These are phyloP conservation scores for Drosophila koepferae DNA, from an alignment of 2,888 invertebrate genomes.

Conservation along the genomic window DNA sequence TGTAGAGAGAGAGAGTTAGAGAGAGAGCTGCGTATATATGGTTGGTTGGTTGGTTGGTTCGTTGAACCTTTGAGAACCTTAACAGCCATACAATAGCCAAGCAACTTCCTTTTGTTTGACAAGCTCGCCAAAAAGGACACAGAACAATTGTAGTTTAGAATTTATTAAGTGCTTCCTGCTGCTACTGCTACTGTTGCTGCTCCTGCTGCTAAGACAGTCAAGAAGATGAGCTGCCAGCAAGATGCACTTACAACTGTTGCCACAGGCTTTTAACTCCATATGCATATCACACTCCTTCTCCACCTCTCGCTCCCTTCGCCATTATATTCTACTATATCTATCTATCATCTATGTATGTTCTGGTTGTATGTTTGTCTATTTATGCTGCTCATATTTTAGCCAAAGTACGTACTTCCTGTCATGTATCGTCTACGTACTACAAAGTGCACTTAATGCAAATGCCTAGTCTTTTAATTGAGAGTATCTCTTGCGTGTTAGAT, in stretches of 20 bases:
- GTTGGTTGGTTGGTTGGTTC: constrained; percentile 37
- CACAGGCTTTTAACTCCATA: constrained; percentile 41
- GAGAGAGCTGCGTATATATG: background rate
- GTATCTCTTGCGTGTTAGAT: constrained; percentile 14
- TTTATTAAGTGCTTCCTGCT: constrained; percentile 77
- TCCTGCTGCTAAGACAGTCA: constrained; percentile 32
- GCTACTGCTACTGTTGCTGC: constrained; percentile 37
- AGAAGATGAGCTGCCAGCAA: constrained; percentile 45
- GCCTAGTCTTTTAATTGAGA: constrained; percentile 52
- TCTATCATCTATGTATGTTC: background rate
- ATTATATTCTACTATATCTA: background rate
- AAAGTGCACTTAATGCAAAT: constrained; percentile 61
- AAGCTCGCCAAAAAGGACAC: constrained; percentile 35
- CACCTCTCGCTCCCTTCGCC: background rate
- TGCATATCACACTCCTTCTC: constrained; percentile 9
- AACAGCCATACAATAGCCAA: constrained; percentile 34
- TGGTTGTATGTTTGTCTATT: background rate
- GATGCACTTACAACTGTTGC: constrained; percentile 57
- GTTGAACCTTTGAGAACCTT: constrained; percentile 39
- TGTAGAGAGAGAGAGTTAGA: constrained; percentile 1
- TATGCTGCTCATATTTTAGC: constrained; percentile 35
- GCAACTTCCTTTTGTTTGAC: constrained; percentile 65
- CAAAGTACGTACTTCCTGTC: constrained; percentile 56
- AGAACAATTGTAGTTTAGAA: constrained; percentile 68
- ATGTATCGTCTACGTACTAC: constrained; percentile 4